These are phyloP conservation scores for Spea multiplicata DNA, from an alignment of 2,113 vertebrate genomes.

Conservation along the genomic window DNA sequence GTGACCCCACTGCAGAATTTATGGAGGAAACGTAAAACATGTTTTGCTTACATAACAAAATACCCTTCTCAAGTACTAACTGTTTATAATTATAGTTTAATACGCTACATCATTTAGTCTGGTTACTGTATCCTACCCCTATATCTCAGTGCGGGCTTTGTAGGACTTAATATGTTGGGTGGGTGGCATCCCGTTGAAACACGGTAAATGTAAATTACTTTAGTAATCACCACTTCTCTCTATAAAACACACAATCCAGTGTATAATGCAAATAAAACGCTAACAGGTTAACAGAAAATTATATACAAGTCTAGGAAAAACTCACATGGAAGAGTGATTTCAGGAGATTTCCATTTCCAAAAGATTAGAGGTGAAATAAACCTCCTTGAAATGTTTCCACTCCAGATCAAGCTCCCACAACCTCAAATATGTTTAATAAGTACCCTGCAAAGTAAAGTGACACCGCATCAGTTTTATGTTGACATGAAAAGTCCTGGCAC, in stretches of 20 bases:
- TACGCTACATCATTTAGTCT: neutral
- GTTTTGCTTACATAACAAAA: neutral
- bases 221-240: neutral
- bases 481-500: neutral
- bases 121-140: neutral
- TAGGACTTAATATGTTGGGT: neutral
- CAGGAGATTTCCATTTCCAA: neutral
- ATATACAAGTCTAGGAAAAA: neutral
- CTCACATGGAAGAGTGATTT: neutral
- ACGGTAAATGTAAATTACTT: neutral
- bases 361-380: neutral
- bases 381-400: neutral
- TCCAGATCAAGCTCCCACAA: neutral
- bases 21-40: neutral
- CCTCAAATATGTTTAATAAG: slow-evolving; percentile 1
- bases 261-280: neutral
- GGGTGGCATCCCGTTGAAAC: neutral
- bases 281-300: neutral
- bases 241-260: neutral
- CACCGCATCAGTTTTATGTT: neutral
- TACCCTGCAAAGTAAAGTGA: neutral
- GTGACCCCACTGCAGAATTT: neutral
- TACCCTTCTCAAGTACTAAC: neutral
- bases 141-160: neutral
- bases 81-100: neutral